Percentiles rank a stretch among this genome's conserved stretches.
Evolutionary conservation across 2,888 invertebrate genomes (phyloP).

Genomic region (Campopleginae sp.): DNA sequence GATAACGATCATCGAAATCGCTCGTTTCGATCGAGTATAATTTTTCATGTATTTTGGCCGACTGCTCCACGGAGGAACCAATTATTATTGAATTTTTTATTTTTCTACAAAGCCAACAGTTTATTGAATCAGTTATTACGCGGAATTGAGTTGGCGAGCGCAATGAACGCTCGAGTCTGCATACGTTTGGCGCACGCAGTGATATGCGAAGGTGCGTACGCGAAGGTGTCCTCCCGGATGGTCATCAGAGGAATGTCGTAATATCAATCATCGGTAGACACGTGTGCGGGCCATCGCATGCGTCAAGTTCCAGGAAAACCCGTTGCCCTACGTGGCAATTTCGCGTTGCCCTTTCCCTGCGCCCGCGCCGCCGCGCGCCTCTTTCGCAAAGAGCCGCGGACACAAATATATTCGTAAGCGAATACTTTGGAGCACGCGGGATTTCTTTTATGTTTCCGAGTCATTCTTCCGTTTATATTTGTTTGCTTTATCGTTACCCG

Average conservation of each 20-base stretch:
- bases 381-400: not conserved
- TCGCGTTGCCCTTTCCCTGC: slow-evolving; percentile 34
- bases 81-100: not conserved
- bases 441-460: slow-evolving; percentile 49
- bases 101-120: not conserved
- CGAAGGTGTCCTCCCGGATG: slow-evolving; percentile 19
- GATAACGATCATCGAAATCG: no score
- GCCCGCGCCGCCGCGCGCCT: not conserved
- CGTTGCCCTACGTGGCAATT: slow-evolving; percentile 64
- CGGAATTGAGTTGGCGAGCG: not conserved
- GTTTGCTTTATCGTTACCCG: slow-evolving; percentile 37
- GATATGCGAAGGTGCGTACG: slow-evolving; percentile 12
- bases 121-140: not conserved
- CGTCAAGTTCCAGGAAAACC: slow-evolving; percentile 57
- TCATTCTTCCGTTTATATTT: slow-evolving; percentile 20
- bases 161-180: not conserved
- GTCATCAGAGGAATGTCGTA: slow-evolving; percentile 66
- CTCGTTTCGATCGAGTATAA: no score
- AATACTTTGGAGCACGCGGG: slow-evolving; percentile 27
- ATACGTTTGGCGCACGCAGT: not conserved
- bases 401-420: not conserved
- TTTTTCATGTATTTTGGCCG: no score
- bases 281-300: slow-evolving; percentile 55
- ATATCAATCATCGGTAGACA: slow-evolving; percentile 66
- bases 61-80: no score